Evolutionary conservation across 2,888 invertebrate genomes (phyloP).

Genomic region (Drosophila emarginata): DNA sequence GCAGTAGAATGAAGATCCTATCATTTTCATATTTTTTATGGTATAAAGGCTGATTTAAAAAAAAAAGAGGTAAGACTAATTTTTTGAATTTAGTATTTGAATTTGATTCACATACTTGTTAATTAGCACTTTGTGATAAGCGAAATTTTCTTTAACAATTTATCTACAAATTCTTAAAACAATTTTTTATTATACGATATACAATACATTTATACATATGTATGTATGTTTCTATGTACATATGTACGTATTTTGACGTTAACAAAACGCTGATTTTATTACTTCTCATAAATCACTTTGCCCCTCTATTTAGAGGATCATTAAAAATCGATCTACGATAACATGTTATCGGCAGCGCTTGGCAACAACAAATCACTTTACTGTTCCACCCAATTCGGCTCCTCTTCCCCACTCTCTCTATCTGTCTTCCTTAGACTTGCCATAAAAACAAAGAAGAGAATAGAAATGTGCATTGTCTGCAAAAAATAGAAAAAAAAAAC

Average conservation of each 20-base stretch:
- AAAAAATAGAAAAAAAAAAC: not conserved
- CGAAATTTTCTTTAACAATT: not conserved
- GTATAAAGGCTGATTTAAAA: too few species aligned
- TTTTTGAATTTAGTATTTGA: too few species aligned
- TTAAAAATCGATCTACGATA: constrained; percentile 47
- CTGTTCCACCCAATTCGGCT: constrained; percentile 6
- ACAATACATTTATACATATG: not conserved
- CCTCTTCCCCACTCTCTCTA: constrained; percentile 22
- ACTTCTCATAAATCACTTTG: constrained; percentile 37
- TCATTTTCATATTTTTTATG: too few species aligned
- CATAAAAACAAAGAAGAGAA: not conserved
- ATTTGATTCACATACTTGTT: not conserved
- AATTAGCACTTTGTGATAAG: not conserved
- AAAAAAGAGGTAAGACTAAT: too few species aligned
- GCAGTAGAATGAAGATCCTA: too few species aligned
- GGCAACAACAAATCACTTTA: constrained; percentile 32
- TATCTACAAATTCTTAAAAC: not conserved
- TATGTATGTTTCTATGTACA: not conserved
- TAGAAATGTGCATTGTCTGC: constrained; percentile 27
- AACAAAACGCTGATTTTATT: constrained; percentile 21
- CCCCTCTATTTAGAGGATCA: constrained; percentile 28
- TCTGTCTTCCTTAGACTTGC: not conserved
- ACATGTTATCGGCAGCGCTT: constrained; percentile 18
- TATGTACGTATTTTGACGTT: not conserved
- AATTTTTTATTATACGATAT: not conserved